Evolutionary conservation across 1,140 invertebrate genomes (phyloP).

Genomic region (Pseudomyrmex gracilis): DNA sequence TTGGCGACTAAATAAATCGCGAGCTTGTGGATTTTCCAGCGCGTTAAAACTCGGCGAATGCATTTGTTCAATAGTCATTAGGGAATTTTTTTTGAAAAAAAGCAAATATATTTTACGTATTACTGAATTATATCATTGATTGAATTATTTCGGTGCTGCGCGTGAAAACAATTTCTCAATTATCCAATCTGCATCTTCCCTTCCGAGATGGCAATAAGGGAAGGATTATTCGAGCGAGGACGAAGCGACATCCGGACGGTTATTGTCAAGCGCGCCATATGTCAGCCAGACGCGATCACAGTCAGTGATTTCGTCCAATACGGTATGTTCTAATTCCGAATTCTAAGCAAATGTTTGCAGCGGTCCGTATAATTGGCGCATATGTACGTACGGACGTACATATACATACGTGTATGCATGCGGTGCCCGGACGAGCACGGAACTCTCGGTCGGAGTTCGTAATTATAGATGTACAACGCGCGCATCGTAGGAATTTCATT

Average conservation of each 20-base stretch:
- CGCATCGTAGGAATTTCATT: constrained; percentile 48
- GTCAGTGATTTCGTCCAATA: constrained; percentile 55
- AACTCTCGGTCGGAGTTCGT: constrained; percentile 35
- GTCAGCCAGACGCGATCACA: constrained; percentile 27
- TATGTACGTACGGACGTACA: neutral
- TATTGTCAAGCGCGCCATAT: constrained; percentile 35
- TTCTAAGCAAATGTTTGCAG: constrained; percentile 56
- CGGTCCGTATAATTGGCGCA: constrained; percentile 42
- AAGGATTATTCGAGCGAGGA: constrained; percentile 20
- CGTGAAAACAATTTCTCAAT: neutral
- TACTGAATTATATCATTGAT: neutral
- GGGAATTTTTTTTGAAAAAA: neutral
- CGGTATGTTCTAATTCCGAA: constrained; percentile 35
- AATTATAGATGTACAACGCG: constrained; percentile 29
- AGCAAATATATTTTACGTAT: neutral
- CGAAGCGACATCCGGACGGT: constrained; percentile 11
- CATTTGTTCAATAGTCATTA: neutral
- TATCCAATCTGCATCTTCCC: neutral
- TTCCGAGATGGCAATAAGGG: neutral
- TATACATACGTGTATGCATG: neutral
- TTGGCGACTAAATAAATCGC: too few species aligned
- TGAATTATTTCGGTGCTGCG: neutral
- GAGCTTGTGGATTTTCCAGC: too few species aligned
- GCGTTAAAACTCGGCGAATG: too few species aligned
- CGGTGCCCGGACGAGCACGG: neutral